Base-by-base conservation (phyloP, 2,888 invertebrate genomes). In the Neelides folsomi region DNA sequence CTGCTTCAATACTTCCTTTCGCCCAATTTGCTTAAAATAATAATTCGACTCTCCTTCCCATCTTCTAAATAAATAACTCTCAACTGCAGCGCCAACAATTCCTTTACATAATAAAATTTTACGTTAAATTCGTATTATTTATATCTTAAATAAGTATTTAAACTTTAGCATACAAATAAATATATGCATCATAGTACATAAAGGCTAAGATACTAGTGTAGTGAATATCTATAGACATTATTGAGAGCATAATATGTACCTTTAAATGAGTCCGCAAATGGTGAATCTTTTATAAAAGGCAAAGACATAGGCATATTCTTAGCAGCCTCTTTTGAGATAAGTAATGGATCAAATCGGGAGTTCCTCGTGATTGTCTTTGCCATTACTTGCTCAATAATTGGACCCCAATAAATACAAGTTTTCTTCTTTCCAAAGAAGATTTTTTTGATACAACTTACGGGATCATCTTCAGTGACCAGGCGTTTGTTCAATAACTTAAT, bases 281-380 rank as follows among this genome's bases (percentile, higher is more conserved):
- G 46, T 1, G 56, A 56, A 37, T 56, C 40, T 42, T 53, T 47
- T 36, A 53, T 53, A 46, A 56, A 56, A 0, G 49, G 51, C n/a
- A 53, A 19, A 2, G 52, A 46, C 13, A 48, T 34, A 15, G 39
- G 47, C 12, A 47, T 41, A 6, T 38, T 13, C 5, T 49, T 47
- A 1, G 47, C 48, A 0, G 52, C 45, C 10, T 51, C 47, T 40
- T 52, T 51, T 1, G 53, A 49, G 15, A 37, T 49, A 1, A 53
- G 8, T 10, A 56, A 36, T 6, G 56, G 45, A 9, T 51, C 42
- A 1, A 53, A 15, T 6, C 46, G 47, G 8, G 51, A 51, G 19
- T 53, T 53, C 3, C 53, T 37, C 4, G 56, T 53, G 20, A 51
- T 40, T 5, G 10, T 38, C 15, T 41, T 38, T 1, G 53, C 53